phyloP scores from a whole-genome alignment of 2,888 invertebrate genomes.

The Ephialtes manifestator region DNA sequence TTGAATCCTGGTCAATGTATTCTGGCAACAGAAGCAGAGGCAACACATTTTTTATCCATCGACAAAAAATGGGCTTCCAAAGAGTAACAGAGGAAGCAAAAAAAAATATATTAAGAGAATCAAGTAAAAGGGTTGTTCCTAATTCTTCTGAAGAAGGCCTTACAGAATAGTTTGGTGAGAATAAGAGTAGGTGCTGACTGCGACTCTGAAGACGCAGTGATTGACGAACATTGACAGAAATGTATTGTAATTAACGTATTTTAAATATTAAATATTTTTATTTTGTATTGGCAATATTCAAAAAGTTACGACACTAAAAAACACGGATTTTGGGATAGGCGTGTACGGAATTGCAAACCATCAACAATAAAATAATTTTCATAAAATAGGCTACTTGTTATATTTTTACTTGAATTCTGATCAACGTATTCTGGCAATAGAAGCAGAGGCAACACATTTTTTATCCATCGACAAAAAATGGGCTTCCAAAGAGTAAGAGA shows the following conservation, averaged over 20 bases:
- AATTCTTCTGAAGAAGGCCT: slow-evolving; percentile 40
- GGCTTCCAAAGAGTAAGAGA: not conserved
- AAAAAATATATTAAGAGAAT: slow-evolving; percentile 16
- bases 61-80: not conserved
- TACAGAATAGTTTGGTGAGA: slow-evolving; percentile 39
- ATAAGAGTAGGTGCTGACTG: slow-evolving; percentile 53
- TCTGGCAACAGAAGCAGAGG: not conserved
- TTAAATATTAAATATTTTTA: not conserved
- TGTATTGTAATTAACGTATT: not conserved
- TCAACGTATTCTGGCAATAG: not conserved
- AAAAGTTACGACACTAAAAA: not conserved
- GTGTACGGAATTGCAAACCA: too few species aligned
- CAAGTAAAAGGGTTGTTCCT: slow-evolving; percentile 48
- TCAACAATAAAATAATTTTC: not conserved
- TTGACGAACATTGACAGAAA: slow-evolving; percentile 62
- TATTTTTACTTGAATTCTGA: not conserved
- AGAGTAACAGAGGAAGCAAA: not conserved
- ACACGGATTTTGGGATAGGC: not conserved
- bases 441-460: not conserved
- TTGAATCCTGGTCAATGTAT: too few species aligned
- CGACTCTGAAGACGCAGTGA: slow-evolving; percentile 44
- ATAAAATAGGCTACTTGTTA: not conserved
- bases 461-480: not conserved
- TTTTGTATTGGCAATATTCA: not conserved
- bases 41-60: not conserved